phyloP scores from a whole-genome alignment of 2,797 vertebrate species.

The Merluccius polli region DNA sequence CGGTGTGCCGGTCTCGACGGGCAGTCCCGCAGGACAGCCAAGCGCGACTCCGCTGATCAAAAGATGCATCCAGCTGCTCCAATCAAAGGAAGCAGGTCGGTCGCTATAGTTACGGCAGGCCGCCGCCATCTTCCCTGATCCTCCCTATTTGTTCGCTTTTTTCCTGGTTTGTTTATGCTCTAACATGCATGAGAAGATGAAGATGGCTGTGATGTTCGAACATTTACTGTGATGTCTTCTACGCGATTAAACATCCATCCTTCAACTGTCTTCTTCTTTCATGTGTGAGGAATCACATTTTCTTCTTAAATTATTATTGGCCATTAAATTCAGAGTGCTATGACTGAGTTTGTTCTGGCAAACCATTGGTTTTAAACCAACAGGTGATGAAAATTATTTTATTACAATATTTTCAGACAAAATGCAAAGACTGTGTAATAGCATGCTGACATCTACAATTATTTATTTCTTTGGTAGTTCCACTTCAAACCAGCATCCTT shows the following conservation, averaged over 20 bases:
- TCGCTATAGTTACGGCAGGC: neutral
- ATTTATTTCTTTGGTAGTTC: neutral
- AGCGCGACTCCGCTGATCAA: slow-evolving; percentile 22
- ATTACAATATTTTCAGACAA: neutral
- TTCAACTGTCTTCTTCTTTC: neutral
- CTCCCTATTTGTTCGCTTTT: neutral
- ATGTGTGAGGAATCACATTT: neutral
- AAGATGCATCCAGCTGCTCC: slow-evolving; percentile 30
- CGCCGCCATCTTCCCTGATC: neutral
- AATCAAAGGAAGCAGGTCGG: slow-evolving; percentile 11
- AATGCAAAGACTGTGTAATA: neutral
- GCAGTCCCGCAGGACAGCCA: slow-evolving; percentile 16
- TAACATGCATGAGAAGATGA: neutral
- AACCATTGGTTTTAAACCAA: neutral
- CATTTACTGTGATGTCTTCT: neutral
- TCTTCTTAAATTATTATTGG: neutral
- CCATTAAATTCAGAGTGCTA: no score
- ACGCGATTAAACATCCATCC: neutral
- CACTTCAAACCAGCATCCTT: neutral
- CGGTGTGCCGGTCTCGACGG: slow-evolving; percentile 24
- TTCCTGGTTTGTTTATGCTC: neutral
- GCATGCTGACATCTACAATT: neutral
- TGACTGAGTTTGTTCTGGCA: neutral
- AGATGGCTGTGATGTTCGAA: neutral
- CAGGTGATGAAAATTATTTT: neutral